Evolutionary conservation across 37 sponge, comb jelly and placozoan genomes (phyloP).

Genomic region (Mnemiopsis leidyi): DNA sequence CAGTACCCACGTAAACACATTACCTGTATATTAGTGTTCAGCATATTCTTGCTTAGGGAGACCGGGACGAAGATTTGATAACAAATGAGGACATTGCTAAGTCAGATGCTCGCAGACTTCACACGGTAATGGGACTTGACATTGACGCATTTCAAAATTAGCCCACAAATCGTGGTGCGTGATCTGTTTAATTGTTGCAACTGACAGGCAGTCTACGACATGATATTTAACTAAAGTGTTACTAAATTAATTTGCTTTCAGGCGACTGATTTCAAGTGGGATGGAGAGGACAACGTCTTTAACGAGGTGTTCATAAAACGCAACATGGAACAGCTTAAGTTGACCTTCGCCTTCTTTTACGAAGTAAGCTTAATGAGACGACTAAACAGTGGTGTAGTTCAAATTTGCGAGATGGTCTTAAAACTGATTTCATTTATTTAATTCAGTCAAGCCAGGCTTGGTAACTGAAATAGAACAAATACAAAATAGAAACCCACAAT

Average conservation of each 20-base stretch:
- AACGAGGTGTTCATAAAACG: conserved; percentile 54
- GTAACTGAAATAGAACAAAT: too few species aligned
- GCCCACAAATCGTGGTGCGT: too few species aligned
- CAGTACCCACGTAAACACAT: neutral
- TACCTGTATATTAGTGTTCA: neutral
- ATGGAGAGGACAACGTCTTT: conserved; percentile 46
- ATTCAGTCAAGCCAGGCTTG: too few species aligned
- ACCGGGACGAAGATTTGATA: neutral
- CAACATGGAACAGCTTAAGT: conserved; percentile 2
- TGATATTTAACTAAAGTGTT: too few species aligned
- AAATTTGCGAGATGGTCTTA: too few species aligned
- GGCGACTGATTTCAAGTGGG: conserved; percentile 48
- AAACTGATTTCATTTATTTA: too few species aligned
- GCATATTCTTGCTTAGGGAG: neutral
- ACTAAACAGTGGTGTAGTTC: too few species aligned
- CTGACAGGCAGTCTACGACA: too few species aligned
- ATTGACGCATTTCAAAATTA: too few species aligned
- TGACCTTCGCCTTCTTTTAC: neutral
- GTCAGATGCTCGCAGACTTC: conserved; percentile 31
- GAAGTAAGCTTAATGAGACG: too few species aligned
- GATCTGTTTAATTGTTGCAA: too few species aligned
- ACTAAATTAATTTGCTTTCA: too few species aligned
- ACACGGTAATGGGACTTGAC: neutral
- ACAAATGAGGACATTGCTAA: neutral
- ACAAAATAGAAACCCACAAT: neutral